Conservation (phyloP, 2,797 vertebrate species). For the Esox masquinongy region DNA sequence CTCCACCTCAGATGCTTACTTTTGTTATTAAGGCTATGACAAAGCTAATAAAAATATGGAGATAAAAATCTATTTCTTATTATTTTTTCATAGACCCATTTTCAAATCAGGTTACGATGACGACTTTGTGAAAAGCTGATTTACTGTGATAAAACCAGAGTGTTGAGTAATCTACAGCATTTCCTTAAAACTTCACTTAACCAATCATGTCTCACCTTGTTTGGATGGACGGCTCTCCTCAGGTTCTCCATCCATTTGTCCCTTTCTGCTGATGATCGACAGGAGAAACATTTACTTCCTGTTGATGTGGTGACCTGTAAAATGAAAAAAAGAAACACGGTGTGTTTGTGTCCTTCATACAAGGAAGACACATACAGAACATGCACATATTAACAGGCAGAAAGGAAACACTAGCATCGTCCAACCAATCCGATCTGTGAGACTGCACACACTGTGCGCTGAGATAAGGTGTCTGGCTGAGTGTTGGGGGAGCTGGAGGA, state of each 20-base stretch:
- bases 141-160: no score
- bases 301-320: constrained; percentile 94
- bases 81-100: no score
- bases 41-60: no score
- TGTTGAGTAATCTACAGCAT: no score
- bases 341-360: neutral
- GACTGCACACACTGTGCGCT: neutral
- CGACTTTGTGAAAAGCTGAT: no score
- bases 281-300: constrained; percentile 98
- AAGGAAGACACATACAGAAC: neutral
- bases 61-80: no score
- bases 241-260: constrained; percentile 99
- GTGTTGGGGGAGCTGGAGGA: constrained; percentile 34
- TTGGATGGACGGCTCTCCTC: constrained; percentile 94
- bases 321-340: neutral
- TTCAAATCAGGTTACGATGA: no score
- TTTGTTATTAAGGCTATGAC: no score
- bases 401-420: neutral
- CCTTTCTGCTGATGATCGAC: constrained; percentile 94
- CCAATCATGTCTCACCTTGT: constrained; percentile 82
- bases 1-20: no score
- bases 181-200: constrained; percentile 22
- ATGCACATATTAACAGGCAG: neutral
- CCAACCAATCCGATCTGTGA: neutral
- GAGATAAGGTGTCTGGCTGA: constrained; percentile 22